phyloP scores from a whole-genome alignment of 2,113 vertebrate species.

The Ancistrus triradiatus region DNA sequence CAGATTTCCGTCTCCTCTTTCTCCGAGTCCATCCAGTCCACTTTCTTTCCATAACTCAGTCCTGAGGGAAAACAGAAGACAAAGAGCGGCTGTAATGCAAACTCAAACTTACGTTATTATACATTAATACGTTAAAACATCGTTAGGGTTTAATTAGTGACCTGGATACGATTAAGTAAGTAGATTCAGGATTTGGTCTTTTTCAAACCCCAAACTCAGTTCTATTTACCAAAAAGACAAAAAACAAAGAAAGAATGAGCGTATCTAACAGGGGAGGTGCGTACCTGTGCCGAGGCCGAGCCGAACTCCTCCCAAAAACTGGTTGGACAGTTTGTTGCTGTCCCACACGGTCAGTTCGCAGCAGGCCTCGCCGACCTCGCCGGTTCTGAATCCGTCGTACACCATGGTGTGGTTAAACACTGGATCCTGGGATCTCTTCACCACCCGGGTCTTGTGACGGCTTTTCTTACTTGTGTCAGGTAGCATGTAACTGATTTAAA shows the following conservation, averaged over 20 bases:
- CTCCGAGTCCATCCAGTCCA: conserved; percentile 57
- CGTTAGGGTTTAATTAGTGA: too few relatives aligned
- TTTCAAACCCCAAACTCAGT: too few relatives aligned
- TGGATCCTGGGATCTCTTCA: conserved; percentile 45
- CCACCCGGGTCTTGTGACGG: conserved; percentile 53
- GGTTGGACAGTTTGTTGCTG: conserved; percentile 53
- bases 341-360: conserved; percentile 48
- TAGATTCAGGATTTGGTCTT: too few relatives aligned
- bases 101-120: too few relatives aligned
- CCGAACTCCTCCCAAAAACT: conserved; percentile 47
- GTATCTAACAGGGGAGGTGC: neutral
- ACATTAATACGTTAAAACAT: too few relatives aligned
- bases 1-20: conserved; percentile 51
- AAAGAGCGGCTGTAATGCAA: too few relatives aligned
- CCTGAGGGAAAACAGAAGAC: conserved; percentile 26
- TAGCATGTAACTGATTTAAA: conserved; percentile 54
- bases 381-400: conserved; percentile 52
- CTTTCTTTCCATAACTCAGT: conserved; percentile 51
- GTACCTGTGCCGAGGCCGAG: conserved; percentile 41
- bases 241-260: too few relatives aligned
- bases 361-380: conserved; percentile 46
- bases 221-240: too few relatives aligned
- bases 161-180: too few relatives aligned
- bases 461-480: conserved; percentile 57
- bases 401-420: conserved; percentile 59